Conservation (phyloP, 2,888 invertebrate species). For the Lasioglossum oenotherae region DNA sequence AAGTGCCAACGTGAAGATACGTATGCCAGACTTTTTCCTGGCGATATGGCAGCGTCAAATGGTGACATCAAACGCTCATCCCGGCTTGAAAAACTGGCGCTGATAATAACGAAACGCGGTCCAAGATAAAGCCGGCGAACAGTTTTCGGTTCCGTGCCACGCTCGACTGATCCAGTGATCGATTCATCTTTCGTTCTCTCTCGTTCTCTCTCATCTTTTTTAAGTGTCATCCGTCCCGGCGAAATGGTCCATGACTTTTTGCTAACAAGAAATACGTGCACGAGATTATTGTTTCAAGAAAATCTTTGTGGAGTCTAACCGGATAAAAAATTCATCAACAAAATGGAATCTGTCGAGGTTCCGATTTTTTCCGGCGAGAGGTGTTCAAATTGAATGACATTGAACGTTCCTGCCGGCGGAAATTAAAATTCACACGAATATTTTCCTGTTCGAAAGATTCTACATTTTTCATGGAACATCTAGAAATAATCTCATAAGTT, state of each 20-base stretch:
- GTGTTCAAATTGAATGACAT: neutral
- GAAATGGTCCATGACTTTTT: slow-evolving; percentile 29
- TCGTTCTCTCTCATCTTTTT: neutral
- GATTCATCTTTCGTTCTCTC: slow-evolving; percentile 16
- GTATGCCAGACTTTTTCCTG: slow-evolving; percentile 35
- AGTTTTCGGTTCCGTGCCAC: slow-evolving; percentile 38
- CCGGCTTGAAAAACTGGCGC: slow-evolving; percentile 66
- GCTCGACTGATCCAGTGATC: slow-evolving; percentile 60
- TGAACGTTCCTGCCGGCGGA: neutral
- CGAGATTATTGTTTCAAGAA: neutral
- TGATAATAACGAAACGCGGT: slow-evolving; percentile 65
- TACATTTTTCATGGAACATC: neutral
- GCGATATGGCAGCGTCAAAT: slow-evolving; percentile 57
- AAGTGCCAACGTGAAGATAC: slow-evolving; percentile 43
- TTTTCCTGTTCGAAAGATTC: neutral
- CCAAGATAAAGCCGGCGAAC: slow-evolving; percentile 62
- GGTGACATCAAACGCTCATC: slow-evolving; percentile 52
- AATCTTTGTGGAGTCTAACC: neutral
- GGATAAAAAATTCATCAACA: neutral
- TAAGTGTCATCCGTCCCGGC: slow-evolving; percentile 36
- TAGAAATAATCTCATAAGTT: neutral
- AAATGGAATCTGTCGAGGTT: neutral
- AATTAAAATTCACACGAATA: neutral
- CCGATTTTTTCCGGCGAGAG: neutral
- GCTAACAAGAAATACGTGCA: slow-evolving; percentile 29